Evolutionary conservation across 1,140 invertebrate genomes (phyloP).

Genomic region (Doryteuthis pealeii): DNA sequence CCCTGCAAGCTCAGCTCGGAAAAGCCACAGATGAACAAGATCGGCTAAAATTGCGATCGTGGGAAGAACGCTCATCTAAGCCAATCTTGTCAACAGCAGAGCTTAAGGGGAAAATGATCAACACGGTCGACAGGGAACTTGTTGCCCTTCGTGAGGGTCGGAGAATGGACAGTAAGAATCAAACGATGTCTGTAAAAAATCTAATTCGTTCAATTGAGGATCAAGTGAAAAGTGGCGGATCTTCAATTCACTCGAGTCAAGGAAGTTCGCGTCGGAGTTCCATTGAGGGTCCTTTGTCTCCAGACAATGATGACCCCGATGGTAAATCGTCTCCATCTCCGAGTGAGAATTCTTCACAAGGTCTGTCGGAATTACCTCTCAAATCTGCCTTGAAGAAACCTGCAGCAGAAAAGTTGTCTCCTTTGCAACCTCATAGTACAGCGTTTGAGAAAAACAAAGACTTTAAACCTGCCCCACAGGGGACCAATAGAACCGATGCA

Average conservation of each 20-base stretch:
- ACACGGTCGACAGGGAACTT: conserved; percentile 51
- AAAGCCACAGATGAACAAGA: conserved; percentile 73
- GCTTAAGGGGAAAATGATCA: conserved; percentile 49
- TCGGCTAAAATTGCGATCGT: conserved; percentile 64
- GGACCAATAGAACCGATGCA: neutral
- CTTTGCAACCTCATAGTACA: conserved; percentile 25
- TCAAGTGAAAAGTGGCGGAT: conserved; percentile 68
- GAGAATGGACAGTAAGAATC: conserved; percentile 56
- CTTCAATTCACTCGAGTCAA: conserved; percentile 50
- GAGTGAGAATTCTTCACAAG: conserved; percentile 26
- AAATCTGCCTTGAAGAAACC: conserved; percentile 37
- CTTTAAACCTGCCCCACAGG: neutral
- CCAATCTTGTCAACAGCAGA: conserved; percentile 40
- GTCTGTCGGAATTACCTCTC: conserved; percentile 41
- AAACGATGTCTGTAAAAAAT: conserved; percentile 78
- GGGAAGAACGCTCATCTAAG: conserved; percentile 26
- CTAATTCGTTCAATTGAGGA: conserved; percentile 85
- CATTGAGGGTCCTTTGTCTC: conserved; percentile 24
- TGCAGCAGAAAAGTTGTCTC: conserved; percentile 34
- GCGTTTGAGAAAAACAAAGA: conserved; percentile 15
- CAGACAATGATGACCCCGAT: conserved; percentile 30
- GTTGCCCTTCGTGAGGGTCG: conserved; percentile 34
- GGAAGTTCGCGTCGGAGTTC: conserved; percentile 45
- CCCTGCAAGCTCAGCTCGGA: conserved; percentile 60
- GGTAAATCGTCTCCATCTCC: conserved; percentile 44